These are phyloP conservation scores for Mesembrinibis cayennensis DNA, from an alignment of 2,113 vertebrate genomes.

Conservation along the genomic window DNA sequence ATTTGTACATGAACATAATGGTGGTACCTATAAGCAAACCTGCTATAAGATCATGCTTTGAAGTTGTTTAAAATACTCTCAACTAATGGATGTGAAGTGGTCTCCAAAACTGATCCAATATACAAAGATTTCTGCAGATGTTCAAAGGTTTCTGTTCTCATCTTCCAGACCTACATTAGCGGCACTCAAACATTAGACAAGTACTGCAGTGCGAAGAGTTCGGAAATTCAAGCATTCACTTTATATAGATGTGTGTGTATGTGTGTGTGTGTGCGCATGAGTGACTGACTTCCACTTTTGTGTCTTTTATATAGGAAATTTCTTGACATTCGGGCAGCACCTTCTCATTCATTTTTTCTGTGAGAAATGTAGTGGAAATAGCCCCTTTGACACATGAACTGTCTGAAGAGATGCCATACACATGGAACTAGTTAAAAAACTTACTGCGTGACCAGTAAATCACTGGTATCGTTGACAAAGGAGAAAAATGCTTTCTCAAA, in stretches of 20 bases:
- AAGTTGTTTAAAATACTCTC: not conserved
- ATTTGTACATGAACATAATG: not conserved
- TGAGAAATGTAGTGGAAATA: not conserved
- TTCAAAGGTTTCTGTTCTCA: not conserved
- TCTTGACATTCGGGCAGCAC: not conserved
- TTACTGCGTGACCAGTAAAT: slow-evolving; percentile 10
- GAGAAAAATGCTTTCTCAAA: slow-evolving; percentile 24
- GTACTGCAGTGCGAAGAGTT: not conserved
- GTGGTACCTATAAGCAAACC: not conserved
- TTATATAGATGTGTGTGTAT: not conserved
- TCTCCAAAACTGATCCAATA: not conserved
- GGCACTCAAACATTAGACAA: not conserved
- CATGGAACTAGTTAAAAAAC: slow-evolving; percentile 17
- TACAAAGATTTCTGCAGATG: not conserved
- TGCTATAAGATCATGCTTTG: not conserved
- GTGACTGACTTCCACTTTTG: not conserved
- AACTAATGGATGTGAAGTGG: not conserved
- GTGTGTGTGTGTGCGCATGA: not conserved
- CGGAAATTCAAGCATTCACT: not conserved
- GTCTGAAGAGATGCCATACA: not conserved
- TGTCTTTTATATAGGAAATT: not conserved
- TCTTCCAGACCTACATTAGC: not conserved
- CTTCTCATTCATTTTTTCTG: slow-evolving; percentile 11
- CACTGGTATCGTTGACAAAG: slow-evolving; percentile 12
- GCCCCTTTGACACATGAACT: slow-evolving; percentile 22